Evolutionary conservation across 2,888 invertebrate species (phyloP).

Genomic region (Drosophila diplacantha): DNA sequence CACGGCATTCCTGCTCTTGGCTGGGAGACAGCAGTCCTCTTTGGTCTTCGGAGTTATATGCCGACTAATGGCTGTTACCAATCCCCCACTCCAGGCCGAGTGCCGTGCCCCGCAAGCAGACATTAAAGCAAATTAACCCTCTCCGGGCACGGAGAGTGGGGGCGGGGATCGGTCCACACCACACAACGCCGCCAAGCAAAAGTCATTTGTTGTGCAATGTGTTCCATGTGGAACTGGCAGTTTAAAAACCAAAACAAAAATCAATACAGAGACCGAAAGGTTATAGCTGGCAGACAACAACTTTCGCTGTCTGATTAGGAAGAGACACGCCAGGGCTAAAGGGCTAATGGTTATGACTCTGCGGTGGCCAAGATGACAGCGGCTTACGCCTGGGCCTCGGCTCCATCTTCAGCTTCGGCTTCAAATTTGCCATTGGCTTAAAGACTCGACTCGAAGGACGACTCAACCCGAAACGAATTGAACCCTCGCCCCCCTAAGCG

Average conservation of each 20-base stretch:
- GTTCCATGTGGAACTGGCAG: constrained; percentile 70
- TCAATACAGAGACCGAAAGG: constrained; percentile 51
- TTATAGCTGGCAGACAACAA: constrained; percentile 33
- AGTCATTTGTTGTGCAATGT: constrained; percentile 76
- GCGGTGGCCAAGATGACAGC: constrained; percentile 72
- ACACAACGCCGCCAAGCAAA: constrained; percentile 48
- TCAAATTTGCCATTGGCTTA: constrained; percentile 55
- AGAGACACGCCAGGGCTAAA: constrained; percentile 69
- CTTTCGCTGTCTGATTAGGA: constrained; percentile 68
- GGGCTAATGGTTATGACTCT: constrained; percentile 71
- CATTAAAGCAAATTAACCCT: constrained; percentile 76
- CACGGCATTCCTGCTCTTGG: not conserved
- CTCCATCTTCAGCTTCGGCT: not conserved
- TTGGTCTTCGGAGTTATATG: constrained; percentile 39
- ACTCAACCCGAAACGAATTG: constrained; percentile 8
- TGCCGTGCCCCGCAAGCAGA: constrained; percentile 16
- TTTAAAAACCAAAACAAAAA: constrained; percentile 71
- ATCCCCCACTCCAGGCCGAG: not conserved
- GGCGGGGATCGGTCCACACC: not conserved
- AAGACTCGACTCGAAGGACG: constrained; percentile 22
- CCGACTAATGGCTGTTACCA: constrained; percentile 50
- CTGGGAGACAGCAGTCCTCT: constrained; percentile 3
- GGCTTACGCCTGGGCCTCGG: constrained; percentile 44
- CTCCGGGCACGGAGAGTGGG: constrained; percentile 21
- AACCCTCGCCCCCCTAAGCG: not conserved